Evolutionary conservation across 2,888 invertebrate genomes (phyloP).

Genomic region (Andrena marginata): DNA sequence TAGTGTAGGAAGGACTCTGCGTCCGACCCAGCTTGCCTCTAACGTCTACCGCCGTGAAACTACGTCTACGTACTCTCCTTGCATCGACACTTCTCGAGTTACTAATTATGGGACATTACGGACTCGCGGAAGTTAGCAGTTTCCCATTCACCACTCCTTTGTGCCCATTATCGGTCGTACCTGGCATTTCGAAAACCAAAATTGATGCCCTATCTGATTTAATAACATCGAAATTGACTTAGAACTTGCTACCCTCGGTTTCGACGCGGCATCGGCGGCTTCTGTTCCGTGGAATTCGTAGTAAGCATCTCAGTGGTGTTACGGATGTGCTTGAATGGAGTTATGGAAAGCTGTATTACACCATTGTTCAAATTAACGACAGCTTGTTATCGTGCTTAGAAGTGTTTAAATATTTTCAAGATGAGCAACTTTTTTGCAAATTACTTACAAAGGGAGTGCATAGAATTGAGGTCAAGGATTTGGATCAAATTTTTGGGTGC

Average conservation of each 20-base stretch:
- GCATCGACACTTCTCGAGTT: conserved; percentile 65
- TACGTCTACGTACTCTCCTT: conserved; percentile 33
- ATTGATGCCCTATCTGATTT: conserved; percentile 63
- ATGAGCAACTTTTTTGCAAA: too few relatives aligned
- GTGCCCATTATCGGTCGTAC: conserved; percentile 62
- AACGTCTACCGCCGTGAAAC: conserved; percentile 30
- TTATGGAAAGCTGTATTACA: too few relatives aligned
- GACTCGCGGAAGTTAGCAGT: conserved; percentile 68
- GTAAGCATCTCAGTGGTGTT: background rate
- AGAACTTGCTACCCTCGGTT: conserved; percentile 37
- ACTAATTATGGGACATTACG: conserved; percentile 71
- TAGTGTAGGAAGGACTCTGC: conserved; percentile 26
- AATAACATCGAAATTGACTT: conserved; percentile 56
- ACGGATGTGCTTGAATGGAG: too few relatives aligned
- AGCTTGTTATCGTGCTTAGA: too few relatives aligned
- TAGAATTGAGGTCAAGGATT: too few relatives aligned
- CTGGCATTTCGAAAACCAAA: conserved; percentile 62
- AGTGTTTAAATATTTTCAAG: too few relatives aligned
- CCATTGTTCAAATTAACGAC: too few relatives aligned
- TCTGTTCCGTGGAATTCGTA: background rate
- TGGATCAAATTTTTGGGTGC: too few relatives aligned
- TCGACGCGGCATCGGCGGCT: background rate
- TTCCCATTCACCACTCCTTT: conserved; percentile 62
- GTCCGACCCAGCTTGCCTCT: conserved; percentile 1
- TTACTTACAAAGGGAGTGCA: too few relatives aligned